Evolutionary conservation across 2,113 vertebrate species (phyloP), one percentile per base, ranked within the genome.

Genomic region (Helogale parvula): DNA sequence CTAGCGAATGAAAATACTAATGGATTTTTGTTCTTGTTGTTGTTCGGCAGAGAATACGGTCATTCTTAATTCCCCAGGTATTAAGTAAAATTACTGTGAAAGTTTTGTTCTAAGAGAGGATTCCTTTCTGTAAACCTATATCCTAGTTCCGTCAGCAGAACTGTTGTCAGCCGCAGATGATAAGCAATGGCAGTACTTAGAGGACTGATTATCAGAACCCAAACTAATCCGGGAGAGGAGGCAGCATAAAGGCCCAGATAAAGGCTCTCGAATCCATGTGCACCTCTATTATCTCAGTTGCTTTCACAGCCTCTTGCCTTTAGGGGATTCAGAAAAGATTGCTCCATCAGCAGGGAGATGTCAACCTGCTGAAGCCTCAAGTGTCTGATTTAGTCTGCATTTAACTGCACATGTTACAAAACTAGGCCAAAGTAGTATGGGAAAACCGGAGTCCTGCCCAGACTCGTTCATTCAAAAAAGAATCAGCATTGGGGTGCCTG

Each of bases 391-490:
- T 77, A 95, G 63, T 68, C 65, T 86, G 45, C 29, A 82, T 92
- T 35, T 82, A 96, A 94, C 76, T 86, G 33, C 54, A 85, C 29
- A 15, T 45, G 45, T 47, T 52, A 72, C 8, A 90, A 82, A 94
- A 92, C 7, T 82, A 66, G 38, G 83, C 54, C 77, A 88, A 47
- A 11, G 69, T 41, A 88, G 14, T 74, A 82, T 66, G 52, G 65
- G 35, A 89, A 96, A 96, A 92, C 0, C 84, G 66, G 86, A 97
- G 45, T 90, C 66, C 35, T 94, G 50, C 11, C 76, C 47, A 93
- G 68, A 65, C 17, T 92, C 6, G 14, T 29, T 96, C 65, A 95
- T 80, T 95, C 27, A 72, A 94, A 86, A 95, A 68, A 45, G 29
- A 93, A 63, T 31, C 12, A 93, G 25, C 7, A 63, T 35, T 60